A percentile compares a stretch with the other conserved stretches of the same genome.
Evolutionary conservation across 2,888 invertebrate species (phyloP).

Genomic region (Lathronympha strigana): DNA sequence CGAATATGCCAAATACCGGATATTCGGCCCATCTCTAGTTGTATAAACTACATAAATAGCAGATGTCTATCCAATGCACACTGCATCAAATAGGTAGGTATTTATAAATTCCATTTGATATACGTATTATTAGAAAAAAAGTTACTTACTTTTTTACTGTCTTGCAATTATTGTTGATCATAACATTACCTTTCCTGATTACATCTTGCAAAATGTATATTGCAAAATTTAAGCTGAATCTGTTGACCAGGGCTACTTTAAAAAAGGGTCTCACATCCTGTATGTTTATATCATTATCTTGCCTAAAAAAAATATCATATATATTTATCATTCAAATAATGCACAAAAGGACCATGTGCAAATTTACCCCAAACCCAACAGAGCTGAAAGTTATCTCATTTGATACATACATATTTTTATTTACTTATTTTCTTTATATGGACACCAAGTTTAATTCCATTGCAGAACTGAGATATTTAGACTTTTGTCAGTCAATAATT

Average conservation of each 20-base stretch:
- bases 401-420: too few relatives aligned
- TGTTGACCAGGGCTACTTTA: slow-evolving; percentile 52
- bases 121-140: neutral
- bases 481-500: too few relatives aligned
- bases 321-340: neutral
- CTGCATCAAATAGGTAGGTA: neutral
- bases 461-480: too few relatives aligned
- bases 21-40: too few relatives aligned
- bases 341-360: too few relatives aligned
- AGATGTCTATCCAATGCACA: neutral
- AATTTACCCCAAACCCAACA: too few relatives aligned
- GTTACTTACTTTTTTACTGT: slow-evolving; percentile 53
- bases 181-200: slow-evolving; percentile 50
- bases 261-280: slow-evolving; percentile 58
- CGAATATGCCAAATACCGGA: too few relatives aligned
- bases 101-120: neutral
- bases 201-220: slow-evolving; percentile 61
- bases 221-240: slow-evolving; percentile 59
- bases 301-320: slow-evolving; percentile 47
- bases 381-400: too few relatives aligned
- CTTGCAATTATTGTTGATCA: slow-evolving; percentile 45
- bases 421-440: too few relatives aligned
- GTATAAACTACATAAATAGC: too few relatives aligned
- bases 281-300: slow-evolving; percentile 51
- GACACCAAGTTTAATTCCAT: too few relatives aligned